Evolutionary conservation across 1,140 invertebrate species (phyloP).

Genomic region (Drosophila serrata): DNA sequence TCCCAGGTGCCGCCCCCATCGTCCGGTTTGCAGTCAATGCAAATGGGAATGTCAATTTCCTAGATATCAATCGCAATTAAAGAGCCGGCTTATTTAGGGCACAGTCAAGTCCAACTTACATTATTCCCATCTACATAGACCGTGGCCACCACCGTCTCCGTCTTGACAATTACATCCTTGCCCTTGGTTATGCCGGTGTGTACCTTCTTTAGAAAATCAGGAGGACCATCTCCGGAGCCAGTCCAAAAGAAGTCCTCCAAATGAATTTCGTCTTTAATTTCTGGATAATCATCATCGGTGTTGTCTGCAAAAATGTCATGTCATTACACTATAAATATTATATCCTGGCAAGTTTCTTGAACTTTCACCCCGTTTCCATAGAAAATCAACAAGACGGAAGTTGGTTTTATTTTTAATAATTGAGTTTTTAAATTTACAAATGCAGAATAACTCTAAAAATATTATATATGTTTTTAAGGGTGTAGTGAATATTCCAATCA

Average conservation of each 20-base stretch:
- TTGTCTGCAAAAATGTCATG: conserved; percentile 65
- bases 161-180: conserved; percentile 83
- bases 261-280: conserved; percentile 87
- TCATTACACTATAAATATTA: conserved; percentile 20
- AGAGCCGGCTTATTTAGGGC: not conserved
- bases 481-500: too few relatives aligned
- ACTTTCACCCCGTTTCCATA: conserved; percentile 72
- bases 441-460: not conserved
- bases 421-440: not conserved
- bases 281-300: conserved; percentile 80
- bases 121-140: conserved; percentile 86
- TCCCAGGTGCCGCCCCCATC: conserved; percentile 75
- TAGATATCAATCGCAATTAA: conserved; percentile 19
- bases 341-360: conserved; percentile 62
- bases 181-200: conserved; percentile 82
- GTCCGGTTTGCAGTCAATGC: conserved; percentile 76
- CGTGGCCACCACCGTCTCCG: conserved; percentile 88
- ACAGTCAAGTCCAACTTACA: conserved; percentile 57
- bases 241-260: conserved; percentile 95
- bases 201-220: conserved; percentile 82
- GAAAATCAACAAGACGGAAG: conserved; percentile 45
- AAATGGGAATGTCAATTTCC: conserved; percentile 84
- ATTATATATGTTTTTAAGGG: not conserved
- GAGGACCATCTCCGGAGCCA: conserved; percentile 91
- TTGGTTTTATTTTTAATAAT: not conserved